A percentile compares a stretch with the other conserved stretches of the same genome.
Evolutionary conservation across 1,140 invertebrate genomes (phyloP).

Genomic region (Aradophagus sp.): DNA sequence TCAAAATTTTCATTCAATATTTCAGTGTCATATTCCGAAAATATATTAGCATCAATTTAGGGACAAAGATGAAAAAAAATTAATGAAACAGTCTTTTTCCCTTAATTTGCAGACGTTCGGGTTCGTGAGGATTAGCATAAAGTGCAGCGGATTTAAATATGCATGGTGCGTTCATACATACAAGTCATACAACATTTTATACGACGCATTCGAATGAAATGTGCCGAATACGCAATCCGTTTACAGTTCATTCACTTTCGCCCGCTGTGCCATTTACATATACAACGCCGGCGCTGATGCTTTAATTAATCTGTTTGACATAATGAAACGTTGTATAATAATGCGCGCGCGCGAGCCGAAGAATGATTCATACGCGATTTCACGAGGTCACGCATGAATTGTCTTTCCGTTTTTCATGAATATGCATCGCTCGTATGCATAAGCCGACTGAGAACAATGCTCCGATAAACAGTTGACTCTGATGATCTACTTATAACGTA

Average conservation of each 20-base stretch:
- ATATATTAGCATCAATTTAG: no score
- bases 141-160: slow-evolving; percentile 36
- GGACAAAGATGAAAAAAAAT: no score
- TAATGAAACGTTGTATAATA: slow-evolving; percentile 24
- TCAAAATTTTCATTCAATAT: no score
- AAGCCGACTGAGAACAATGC: slow-evolving; percentile 9
- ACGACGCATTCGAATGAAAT: slow-evolving; percentile 37
- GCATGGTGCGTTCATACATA: slow-evolving; percentile 18
- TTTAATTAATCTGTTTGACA: slow-evolving; percentile 52
- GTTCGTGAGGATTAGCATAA: slow-evolving; percentile 24
- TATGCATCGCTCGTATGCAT: slow-evolving; percentile 16
- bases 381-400: slow-evolving; percentile 35
- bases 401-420: slow-evolving; percentile 41
- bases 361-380: slow-evolving; percentile 37
- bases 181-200: slow-evolving; percentile 40
- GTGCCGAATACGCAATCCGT: slow-evolving; percentile 40
- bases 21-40: no score
- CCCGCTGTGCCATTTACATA: slow-evolving; percentile 44
- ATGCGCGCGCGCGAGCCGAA: slow-evolving; percentile 32
- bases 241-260: slow-evolving; percentile 49
- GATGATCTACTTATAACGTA: slow-evolving; percentile 11
- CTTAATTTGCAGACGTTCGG: slow-evolving; percentile 30
- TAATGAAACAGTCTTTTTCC: no score
- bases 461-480: slow-evolving; percentile 15
- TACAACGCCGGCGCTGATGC: slow-evolving; percentile 29